Conservation (phyloP, 2,888 invertebrate species). For the Danaus chrysippus region DNA sequence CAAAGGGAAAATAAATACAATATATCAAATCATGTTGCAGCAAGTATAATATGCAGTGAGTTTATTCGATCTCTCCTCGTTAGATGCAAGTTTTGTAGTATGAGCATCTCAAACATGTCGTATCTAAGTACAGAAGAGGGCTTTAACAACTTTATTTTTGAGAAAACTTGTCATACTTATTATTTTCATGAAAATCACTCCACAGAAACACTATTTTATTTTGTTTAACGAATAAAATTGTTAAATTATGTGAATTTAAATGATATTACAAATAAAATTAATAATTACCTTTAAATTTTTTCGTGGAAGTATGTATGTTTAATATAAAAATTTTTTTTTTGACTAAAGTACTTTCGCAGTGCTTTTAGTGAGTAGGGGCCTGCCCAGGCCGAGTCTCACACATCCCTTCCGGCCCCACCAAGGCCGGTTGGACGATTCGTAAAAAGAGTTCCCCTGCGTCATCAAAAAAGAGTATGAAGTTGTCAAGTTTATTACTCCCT, state of each 20-base stretch:
- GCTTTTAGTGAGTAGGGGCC: no score
- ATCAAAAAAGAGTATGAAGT: no score
- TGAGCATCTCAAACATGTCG: slow-evolving; percentile 41
- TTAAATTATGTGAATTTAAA: background rate
- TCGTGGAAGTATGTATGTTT: no score
- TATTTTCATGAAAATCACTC: slow-evolving; percentile 25
- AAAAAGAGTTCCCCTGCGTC: no score
- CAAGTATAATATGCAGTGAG: slow-evolving; percentile 17
- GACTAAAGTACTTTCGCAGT: no score
- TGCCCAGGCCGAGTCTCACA: no score
- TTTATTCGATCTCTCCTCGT: slow-evolving; percentile 26
- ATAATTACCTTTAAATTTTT: no score
- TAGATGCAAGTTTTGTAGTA: slow-evolving; percentile 31
- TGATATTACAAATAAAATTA: background rate
- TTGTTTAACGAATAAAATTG: slow-evolving; percentile 1
- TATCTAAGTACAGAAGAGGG: slow-evolving; percentile 47
- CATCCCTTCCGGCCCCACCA: no score
- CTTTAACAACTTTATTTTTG: slow-evolving; percentile 63
- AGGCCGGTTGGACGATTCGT: no score
- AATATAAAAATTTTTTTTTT: no score
- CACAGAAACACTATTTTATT: slow-evolving; percentile 16
- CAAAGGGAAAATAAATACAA: no score
- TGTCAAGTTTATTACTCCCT: no score
- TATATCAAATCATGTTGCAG: background rate
- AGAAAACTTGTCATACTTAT: slow-evolving; percentile 48